Percentiles rank a stretch among this genome's conserved stretches.
Conservation (phyloP, 30 jellyfish, hydroid and myxozoan species). For the Phacellophora camtschatica region DNA sequence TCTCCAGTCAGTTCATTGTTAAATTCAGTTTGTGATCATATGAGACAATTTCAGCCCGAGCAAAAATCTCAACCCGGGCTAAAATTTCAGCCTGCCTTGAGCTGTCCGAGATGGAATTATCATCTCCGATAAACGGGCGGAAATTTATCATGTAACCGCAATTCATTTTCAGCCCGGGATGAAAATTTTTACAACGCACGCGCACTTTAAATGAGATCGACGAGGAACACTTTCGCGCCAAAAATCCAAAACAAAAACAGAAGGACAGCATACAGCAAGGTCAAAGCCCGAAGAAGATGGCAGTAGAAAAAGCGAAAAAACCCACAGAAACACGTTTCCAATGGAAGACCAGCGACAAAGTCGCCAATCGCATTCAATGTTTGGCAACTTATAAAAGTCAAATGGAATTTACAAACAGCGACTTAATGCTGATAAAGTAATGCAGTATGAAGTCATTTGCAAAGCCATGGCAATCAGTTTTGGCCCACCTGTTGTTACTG, state of each 20-base stretch:
- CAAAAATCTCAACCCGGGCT: too few relatives aligned
- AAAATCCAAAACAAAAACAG: neutral
- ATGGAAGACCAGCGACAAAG: neutral
- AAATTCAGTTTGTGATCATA: too few relatives aligned
- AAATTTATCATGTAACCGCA: too few relatives aligned
- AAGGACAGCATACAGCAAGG: too few relatives aligned
- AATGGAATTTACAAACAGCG: slow-evolving; percentile 15
- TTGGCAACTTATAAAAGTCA: slow-evolving; percentile 3
- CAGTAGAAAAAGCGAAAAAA: neutral
- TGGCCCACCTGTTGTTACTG: slow-evolving; percentile 28
- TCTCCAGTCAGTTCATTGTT: too few relatives aligned
- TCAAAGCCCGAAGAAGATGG: neutral
- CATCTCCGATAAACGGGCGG: too few relatives aligned
- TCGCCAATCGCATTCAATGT: slow-evolving; percentile 2
- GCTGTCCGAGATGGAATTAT: too few relatives aligned
- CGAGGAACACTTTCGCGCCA: slow-evolving; percentile 2
- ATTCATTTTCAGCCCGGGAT: too few relatives aligned
- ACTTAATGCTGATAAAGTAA: slow-evolving; percentile 30
- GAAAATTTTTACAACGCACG: too few relatives aligned
- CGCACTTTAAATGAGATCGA: too few relatives aligned
- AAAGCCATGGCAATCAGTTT: slow-evolving; percentile 25
- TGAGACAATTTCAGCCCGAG: too few relatives aligned
- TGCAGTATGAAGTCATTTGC: slow-evolving; percentile 11
- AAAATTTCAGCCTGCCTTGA: too few relatives aligned
- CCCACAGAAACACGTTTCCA: slow-evolving; percentile 12